Base-by-base conservation (phyloP, 2,113 vertebrate species). In the Channa maculata region DNA sequence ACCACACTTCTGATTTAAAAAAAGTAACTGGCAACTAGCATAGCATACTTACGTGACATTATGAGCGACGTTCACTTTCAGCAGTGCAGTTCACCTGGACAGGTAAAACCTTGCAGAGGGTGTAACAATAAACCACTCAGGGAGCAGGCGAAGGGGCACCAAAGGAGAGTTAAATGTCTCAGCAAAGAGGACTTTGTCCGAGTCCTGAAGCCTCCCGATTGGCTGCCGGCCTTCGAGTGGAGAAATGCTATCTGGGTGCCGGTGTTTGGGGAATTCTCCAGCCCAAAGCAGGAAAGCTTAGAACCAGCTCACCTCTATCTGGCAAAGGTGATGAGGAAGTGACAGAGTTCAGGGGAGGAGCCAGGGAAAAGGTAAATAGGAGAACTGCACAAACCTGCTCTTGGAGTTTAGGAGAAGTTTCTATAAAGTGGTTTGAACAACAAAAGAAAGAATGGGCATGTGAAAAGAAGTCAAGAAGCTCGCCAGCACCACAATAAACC, bases 291-390 rank as follows among this genome's bases (percentile, higher is more conserved):
- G 10, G 52, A 24, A 61, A 62, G 72, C 74, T 65, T 58, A 50
- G 46, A 76, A 59, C 49, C 66, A 71, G 77, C 79, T 89, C 82
- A 87, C 82, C 84, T 88, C 62, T 6, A 62, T 36, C 82, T 55
- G 68, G 72, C 66, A 67, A 87, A 93, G 89, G 89, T 89, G 88
- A 91, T 45, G 87, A 88, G 91, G 89, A 93, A 92, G 86, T 86
- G 50, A 54, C 45, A 36, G 59, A 12, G 69, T 44, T 50, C 64
- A 64, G 65, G 86, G 86, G 90, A 13, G 88, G 80, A 34, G 85
- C 66, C 51, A 60, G 8, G 33, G 13, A 46, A 77, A 86, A 83
- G 74, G 82, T 92, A 86, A 92, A 88, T 75, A 85, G 52, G 49
- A 50, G 50, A 81, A 88, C 87, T 83, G 83, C 76, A 86, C 83